Evolutionary conservation across 2,888 invertebrate species (phyloP), one percentile per base, ranked within the genome.

Genomic region (Drosophila ustulata): DNA sequence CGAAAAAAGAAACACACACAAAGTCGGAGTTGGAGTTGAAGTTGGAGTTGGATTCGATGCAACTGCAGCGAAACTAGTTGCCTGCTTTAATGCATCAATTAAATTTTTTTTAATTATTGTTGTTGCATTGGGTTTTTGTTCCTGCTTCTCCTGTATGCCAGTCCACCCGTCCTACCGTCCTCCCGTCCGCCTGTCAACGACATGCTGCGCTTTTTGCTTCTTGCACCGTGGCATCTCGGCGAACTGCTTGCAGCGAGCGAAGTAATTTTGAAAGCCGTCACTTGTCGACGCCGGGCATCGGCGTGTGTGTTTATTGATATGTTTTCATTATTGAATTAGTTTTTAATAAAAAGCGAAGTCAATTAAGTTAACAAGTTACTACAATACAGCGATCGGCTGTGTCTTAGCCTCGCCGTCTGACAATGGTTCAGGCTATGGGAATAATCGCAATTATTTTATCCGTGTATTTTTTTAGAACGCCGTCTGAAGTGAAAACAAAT

Each of bases 241-340:
- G 37, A 62, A 61, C 41, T 11, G 13, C 53, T 71, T 46, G 66
- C 73, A 66, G 34, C 67, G 58, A 71, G 67, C 55, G 63, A 67
- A 72, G 70, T 67, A 75, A 72, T 82, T 82, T 82, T 82, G 88
- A 82, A 87, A 87, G 81, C 82, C 81, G 64, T 82, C 82, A 72
- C 69, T 68, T 71, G 75, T 71, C 74, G 66, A 65, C 84, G 68
- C 32, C 55, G 55, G 32, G 57, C 66, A 62, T 69, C 70, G 51
- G 66, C 64, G 74, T 85, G 86, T 82, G 86, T 52, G 57, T 71
- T 71, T 87, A 89, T 85, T 89, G 84, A 89, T 89, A 85, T 85
- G 89, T 85, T 82, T 85, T 89, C 81, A 89, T 85, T 85, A 85
- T 89, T 89, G 86, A 87, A 89, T 89, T 85, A 75, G 85, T 81